Evolutionary conservation across 2,113 vertebrate species (phyloP).

Genomic region (Pampusana beccarii): DNA sequence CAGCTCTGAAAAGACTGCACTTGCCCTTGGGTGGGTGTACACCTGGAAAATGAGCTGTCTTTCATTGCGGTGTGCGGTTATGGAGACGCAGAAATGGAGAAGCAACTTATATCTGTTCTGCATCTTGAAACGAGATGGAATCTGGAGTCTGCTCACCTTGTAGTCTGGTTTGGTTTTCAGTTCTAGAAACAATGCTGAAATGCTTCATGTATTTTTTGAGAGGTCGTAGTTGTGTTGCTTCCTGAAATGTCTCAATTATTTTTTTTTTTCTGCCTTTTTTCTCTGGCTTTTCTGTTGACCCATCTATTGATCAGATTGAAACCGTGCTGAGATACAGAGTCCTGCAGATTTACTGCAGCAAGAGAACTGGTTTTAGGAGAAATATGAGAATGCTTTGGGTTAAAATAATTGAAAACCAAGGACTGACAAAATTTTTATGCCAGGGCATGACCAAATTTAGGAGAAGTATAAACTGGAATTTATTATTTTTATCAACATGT

Average conservation of each 20-base stretch:
- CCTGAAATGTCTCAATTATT: background rate
- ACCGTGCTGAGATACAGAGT: background rate
- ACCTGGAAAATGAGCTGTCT: background rate
- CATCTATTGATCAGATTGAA: background rate
- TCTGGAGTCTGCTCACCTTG: fast-evolving
- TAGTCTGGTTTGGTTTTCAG: background rate
- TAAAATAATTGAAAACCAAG: background rate
- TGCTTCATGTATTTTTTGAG: background rate
- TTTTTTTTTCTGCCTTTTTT: background rate
- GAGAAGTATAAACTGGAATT: background rate
- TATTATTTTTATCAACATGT: background rate
- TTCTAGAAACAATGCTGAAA: background rate
- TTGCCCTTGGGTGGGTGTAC: background rate
- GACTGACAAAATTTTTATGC: background rate
- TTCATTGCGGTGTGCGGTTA: background rate
- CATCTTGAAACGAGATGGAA: background rate
- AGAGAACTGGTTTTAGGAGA: background rate
- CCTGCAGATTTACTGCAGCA: background rate
- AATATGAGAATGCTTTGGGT: background rate
- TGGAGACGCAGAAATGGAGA: background rate
- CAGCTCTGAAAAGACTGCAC: background rate
- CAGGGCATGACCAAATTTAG: background rate
- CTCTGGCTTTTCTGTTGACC: background rate
- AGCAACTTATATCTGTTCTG: background rate
- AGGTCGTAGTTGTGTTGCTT: background rate